phyloP scores from a whole-genome alignment of 2,888 invertebrate genomes.

The Drepana falcataria region DNA sequence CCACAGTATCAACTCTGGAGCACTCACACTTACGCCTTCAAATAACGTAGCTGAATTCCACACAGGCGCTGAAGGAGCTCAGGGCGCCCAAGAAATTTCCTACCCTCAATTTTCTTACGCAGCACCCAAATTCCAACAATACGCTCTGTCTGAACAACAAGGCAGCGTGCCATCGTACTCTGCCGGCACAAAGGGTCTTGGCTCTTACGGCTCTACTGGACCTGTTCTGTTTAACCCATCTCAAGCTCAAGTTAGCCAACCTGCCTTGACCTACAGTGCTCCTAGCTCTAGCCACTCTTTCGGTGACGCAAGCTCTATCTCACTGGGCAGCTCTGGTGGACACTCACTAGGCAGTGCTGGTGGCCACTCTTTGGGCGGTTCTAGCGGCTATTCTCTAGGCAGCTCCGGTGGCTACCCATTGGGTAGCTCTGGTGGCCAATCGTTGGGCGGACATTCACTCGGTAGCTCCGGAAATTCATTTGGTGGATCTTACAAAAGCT shows the following conservation, averaged over 20 bases:
- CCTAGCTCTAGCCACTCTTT: slow-evolving; percentile 38
- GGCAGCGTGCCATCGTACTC: slow-evolving; percentile 57
- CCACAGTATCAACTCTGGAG: slow-evolving; percentile 57
- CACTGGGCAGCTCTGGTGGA: slow-evolving; percentile 11
- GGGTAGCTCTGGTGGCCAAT: slow-evolving; percentile 13
- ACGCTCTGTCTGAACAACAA: slow-evolving; percentile 43
- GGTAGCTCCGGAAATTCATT: slow-evolving; percentile 25
- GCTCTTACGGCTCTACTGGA: slow-evolving; percentile 62
- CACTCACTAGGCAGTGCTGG: slow-evolving; percentile 6
- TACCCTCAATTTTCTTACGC: slow-evolving; percentile 50
- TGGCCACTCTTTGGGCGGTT: slow-evolving; percentile 15
- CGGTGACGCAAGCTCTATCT: slow-evolving; percentile 12
- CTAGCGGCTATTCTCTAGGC: slow-evolving; percentile 19
- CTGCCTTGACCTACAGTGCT: slow-evolving; percentile 28
- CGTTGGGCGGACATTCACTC: slow-evolving; percentile 15
- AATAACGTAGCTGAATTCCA: slow-evolving; percentile 50
- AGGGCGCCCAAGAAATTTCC: slow-evolving; percentile 44
- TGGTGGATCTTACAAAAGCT: slow-evolving; percentile 46
- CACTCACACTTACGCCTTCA: slow-evolving; percentile 48
- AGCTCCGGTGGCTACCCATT: slow-evolving; percentile 23
- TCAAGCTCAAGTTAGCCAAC: slow-evolving; percentile 38
- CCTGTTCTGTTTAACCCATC: slow-evolving; percentile 64
- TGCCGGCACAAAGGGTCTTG: slow-evolving; percentile 61
- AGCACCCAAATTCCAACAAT: slow-evolving; percentile 51
- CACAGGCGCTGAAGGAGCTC: slow-evolving; percentile 36